Percentiles rank a stretch among this genome's conserved stretches.
Evolutionary conservation across 2,888 invertebrate species (phyloP).

Genomic region (Matsumyia berberina): DNA sequence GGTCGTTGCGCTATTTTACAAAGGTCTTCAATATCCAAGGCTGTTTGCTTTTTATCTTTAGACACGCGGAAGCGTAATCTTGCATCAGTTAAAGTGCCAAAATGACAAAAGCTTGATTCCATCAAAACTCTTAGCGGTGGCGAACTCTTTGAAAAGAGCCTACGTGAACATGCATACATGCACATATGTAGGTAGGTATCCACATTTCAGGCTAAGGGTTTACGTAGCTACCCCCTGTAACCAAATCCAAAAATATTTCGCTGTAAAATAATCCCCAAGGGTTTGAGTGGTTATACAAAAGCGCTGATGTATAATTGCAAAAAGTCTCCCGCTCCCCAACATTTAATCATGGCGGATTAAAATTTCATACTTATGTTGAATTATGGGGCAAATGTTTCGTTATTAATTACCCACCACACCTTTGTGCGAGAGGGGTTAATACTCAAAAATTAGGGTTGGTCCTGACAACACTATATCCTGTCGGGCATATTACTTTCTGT

Average conservation of each 20-base stretch:
- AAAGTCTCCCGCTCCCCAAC: constrained; percentile 46
- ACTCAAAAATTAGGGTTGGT: constrained; percentile 53
- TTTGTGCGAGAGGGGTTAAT: constrained; percentile 8
- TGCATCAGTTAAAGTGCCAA: too few species aligned
- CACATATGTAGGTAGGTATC: neutral
- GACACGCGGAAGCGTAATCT: too few species aligned
- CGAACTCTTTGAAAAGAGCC: too few species aligned
- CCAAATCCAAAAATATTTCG: neutral
- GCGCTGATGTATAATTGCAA: constrained; percentile 69
- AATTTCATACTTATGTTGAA: constrained; percentile 74
- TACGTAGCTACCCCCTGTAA: too few species aligned
- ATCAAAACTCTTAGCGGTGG: too few species aligned
- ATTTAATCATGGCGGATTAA: constrained; percentile 72
- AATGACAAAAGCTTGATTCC: too few species aligned
- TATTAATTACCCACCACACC: constrained; percentile 82
- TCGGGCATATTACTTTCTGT: constrained; percentile 10
- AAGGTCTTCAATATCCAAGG: too few species aligned
- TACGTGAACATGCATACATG: constrained; percentile 37
- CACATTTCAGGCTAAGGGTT: too few species aligned
- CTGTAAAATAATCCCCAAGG: constrained; percentile 29
- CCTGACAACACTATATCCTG: constrained; percentile 9
- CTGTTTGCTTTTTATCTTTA: too few species aligned
- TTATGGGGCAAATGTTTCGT: constrained; percentile 83
- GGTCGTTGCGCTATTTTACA: too few species aligned
- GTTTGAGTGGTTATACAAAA: constrained; percentile 10